A percentile compares a stretch with the other conserved stretches of the same genome.
phyloP scores from a whole-genome alignment of 2,888 invertebrate genomes.

The Margaritifera margaritifera region DNA sequence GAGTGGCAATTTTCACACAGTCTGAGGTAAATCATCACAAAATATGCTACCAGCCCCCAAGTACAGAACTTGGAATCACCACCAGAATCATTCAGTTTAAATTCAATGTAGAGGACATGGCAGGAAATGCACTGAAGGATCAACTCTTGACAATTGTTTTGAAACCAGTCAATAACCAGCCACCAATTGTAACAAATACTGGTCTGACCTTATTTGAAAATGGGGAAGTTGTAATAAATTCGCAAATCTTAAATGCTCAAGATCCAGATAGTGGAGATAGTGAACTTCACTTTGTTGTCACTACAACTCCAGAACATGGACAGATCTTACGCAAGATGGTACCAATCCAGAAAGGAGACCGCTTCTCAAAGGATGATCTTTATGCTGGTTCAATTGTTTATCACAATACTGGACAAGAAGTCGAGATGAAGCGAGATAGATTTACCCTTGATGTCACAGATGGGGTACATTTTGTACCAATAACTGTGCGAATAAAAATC shows the following conservation, averaged over 20 bases:
- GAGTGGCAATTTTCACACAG: slow-evolving; percentile 65
- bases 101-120: slow-evolving; percentile 67
- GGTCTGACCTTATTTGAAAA: slow-evolving; percentile 65
- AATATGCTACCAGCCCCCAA: slow-evolving; percentile 69
- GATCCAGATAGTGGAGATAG: slow-evolving; percentile 68
- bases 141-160: slow-evolving; percentile 68
- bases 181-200: slow-evolving; percentile 66
- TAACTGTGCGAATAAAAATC: slow-evolving; percentile 61
- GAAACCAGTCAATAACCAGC: slow-evolving; percentile 70
- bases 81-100: slow-evolving; percentile 68
- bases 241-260: slow-evolving; percentile 60
- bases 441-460: slow-evolving; percentile 70
- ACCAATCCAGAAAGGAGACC: slow-evolving; percentile 54
- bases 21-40: slow-evolving; percentile 71
- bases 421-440: slow-evolving; percentile 60
- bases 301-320: slow-evolving; percentile 62
- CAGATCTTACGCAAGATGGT: slow-evolving; percentile 52
- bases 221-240: slow-evolving; percentile 58
- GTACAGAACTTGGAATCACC: slow-evolving; percentile 66
- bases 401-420: slow-evolving; percentile 55
- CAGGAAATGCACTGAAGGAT: slow-evolving; percentile 64
- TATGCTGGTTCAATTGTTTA: slow-evolving; percentile 61
- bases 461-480: slow-evolving; percentile 69
- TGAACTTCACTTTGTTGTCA: slow-evolving; percentile 57
- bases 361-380: slow-evolving; percentile 65